phyloP scores from a whole-genome alignment of 2,888 invertebrate genomes.

The Lampropteryx suffumata region DNA sequence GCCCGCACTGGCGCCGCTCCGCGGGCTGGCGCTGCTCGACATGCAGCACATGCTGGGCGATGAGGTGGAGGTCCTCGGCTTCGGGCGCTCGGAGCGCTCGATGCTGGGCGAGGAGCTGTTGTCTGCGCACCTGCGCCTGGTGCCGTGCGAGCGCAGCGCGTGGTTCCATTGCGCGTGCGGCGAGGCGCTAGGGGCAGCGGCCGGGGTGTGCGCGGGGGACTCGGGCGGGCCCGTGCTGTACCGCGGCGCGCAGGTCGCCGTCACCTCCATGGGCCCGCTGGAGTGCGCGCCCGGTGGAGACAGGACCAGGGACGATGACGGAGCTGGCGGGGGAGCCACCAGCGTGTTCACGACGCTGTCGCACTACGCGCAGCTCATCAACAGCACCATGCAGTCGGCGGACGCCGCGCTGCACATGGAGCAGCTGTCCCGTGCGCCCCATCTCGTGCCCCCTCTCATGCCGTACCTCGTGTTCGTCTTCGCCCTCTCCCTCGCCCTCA shows the following conservation, averaged over 20 bases:
- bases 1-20: constrained; percentile 21
- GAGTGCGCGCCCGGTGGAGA: constrained; percentile 31
- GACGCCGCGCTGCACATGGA: constrained; percentile 51
- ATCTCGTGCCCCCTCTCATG: not conserved
- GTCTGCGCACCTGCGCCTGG: constrained; percentile 51
- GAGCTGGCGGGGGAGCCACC: constrained; percentile 34
- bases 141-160: constrained; percentile 50
- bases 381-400: constrained; percentile 55
- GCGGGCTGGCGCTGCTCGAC: constrained; percentile 41
- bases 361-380: constrained; percentile 56
- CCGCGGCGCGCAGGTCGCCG: constrained; percentile 45
- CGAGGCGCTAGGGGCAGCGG: constrained; percentile 23
- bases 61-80: constrained; percentile 62
- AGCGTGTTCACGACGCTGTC: constrained; percentile 67
- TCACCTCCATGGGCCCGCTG: constrained; percentile 28
- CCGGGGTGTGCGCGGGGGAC: constrained; percentile 70
- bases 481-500: not conserved
- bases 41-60: constrained; percentile 40
- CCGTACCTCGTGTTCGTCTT: constrained; percentile 7
- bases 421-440: constrained; percentile 16
- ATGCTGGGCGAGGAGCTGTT: constrained; percentile 57
- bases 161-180: constrained; percentile 63
- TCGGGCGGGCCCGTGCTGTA: constrained; percentile 67
- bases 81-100: constrained; percentile 59
- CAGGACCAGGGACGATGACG: too few relatives aligned